Percentiles rank a stretch among this genome's conserved stretches.
Evolutionary conservation across 2,888 invertebrate species (phyloP).

Genomic region (Dolomedes plantarius): DNA sequence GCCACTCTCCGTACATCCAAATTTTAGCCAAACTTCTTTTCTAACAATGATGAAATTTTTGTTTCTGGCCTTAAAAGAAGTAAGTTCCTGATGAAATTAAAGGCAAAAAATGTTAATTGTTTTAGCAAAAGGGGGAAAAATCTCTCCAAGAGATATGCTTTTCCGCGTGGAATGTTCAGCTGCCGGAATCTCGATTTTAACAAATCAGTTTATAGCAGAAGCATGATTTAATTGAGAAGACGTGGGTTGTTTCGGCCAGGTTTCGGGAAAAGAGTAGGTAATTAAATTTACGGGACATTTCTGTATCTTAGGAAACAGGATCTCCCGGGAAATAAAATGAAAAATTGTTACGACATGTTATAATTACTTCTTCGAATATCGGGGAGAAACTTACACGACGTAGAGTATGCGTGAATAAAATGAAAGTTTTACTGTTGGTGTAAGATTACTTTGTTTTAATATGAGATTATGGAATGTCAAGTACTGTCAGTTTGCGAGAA

Average conservation of each 20-base stretch:
- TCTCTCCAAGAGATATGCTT: neutral
- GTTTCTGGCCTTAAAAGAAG: too few relatives aligned
- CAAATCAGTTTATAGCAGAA: neutral
- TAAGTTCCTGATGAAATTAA: too few relatives aligned
- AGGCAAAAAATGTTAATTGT: neutral
- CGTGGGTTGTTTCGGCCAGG: neutral
- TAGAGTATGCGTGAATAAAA: neutral
- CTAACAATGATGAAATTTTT: too few relatives aligned
- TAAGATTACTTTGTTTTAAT: neutral
- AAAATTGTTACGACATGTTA: constrained; percentile 7
- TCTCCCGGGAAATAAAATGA: constrained; percentile 6
- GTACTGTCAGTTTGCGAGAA: too few relatives aligned
- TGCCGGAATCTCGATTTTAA: neutral
- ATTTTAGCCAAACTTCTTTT: too few relatives aligned
- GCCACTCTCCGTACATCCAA: too few relatives aligned
- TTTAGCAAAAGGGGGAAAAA: neutral
- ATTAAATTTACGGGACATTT: constrained; percentile 5
- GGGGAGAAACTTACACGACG: neutral
- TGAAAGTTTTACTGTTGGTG: neutral
- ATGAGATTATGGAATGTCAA: neutral
- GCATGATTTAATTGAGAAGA: constrained; percentile 6
- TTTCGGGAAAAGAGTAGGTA: neutral
- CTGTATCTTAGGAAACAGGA: neutral
- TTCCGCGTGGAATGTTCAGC: neutral
- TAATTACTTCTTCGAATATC: neutral